Base-by-base conservation (phyloP, 2,797 vertebrate genomes). In the Takifugu ocellatus region DNA sequence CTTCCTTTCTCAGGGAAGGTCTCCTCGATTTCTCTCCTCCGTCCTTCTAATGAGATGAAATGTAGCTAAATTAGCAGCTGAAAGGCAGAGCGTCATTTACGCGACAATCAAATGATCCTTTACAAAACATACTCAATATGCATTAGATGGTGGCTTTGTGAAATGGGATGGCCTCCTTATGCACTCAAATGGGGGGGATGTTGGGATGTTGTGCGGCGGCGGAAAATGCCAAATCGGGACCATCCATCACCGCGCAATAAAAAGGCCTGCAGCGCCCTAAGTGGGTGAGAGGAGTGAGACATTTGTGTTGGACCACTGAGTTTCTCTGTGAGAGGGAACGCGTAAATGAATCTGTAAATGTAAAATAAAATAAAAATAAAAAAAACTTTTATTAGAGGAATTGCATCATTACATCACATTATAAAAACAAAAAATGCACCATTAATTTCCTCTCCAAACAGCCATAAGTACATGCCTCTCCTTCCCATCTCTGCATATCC, bases 331-430 rank as follows among this genome's bases (percentile, higher is more conserved):
- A 59, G 65, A 81, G 79, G 79, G 78, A 81, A 80, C 68, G 85
- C 71, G 77, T 73, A 86, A 87, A 87, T 83, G 88, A 90, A 89
- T 15, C 84, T 82, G 79, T 82, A 87, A 89, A 89, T 93, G 92
- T 92, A 91, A 21, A 21, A 77, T 3, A 1, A 91, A 89, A 94
- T 95, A 94, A 91, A 39, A 39, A 33, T 2, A 33, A 39, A 39
- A 39, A 39, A 5, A 39, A 3, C 90, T 91, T 93, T 94, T 94
- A 96, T 97, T 95, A 96, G 94, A 97, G 92, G 94, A 94, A 95
- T 95, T 95, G 96, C 95, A 96, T 96, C 96, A 96, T 98, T 98
- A 98, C 94, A 98, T 97, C 93, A 95, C 94, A 96, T 96, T 97
- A 96, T 94, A 95, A 95, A 95, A 94, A 92, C 91, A 90, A 94